These are phyloP conservation scores for Lindbergichthys nudifrons DNA, from an alignment of 2,797 vertebrate species.

Conservation along the genomic window DNA sequence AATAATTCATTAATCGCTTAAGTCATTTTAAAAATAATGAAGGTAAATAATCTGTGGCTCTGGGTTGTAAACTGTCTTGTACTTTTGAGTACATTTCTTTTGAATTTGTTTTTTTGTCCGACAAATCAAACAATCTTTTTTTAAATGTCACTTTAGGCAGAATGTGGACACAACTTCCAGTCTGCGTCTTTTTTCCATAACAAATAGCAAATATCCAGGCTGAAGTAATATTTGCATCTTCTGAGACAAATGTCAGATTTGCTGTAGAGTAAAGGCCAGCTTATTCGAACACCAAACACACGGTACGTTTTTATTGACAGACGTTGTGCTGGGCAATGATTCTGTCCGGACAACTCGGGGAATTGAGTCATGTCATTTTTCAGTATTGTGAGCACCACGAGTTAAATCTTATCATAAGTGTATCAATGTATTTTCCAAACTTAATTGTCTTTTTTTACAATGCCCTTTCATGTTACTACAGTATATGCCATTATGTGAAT, in stretches of 20 bases:
- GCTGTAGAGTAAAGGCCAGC: not conserved
- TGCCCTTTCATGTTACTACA: not conserved
- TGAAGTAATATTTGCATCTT: not conserved
- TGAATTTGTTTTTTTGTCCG: not conserved
- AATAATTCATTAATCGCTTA: not conserved
- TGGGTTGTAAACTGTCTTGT: not conserved
- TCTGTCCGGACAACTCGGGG: not conserved
- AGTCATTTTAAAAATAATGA: not conserved
- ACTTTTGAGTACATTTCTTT: not conserved
- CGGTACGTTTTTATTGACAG: not conserved
- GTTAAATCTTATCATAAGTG: not conserved
- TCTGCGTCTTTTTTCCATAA: not conserved
- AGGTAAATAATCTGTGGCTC: not conserved
- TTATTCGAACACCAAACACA: not conserved
- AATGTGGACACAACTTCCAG: not conserved
- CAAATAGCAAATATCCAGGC: not conserved
- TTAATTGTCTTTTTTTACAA: not conserved
- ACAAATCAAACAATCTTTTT: not conserved
- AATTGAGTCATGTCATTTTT: not conserved
- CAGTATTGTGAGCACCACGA: not conserved
- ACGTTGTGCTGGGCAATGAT: not conserved
- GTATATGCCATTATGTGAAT: not conserved
- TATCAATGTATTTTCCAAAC: not conserved
- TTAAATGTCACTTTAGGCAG: not conserved
- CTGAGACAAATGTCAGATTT: not conserved